A percentile compares a stretch with the other conserved stretches of the same genome.
Evolutionary conservation across 2,888 invertebrate species (phyloP).

Genomic region (Osmoderma eremita): DNA sequence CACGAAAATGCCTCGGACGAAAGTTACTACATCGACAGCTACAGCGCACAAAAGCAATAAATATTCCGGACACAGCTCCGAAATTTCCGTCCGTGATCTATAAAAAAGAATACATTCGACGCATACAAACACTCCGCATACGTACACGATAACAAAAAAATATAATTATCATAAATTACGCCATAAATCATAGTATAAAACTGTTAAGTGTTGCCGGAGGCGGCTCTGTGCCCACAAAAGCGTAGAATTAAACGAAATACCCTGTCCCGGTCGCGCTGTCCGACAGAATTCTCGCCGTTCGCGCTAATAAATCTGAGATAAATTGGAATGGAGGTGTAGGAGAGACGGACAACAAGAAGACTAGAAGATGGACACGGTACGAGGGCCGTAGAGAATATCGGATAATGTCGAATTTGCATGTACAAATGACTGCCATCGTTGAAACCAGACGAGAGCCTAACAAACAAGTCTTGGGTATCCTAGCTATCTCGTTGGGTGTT

Average conservation of each 20-base stretch:
- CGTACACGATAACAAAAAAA: background rate
- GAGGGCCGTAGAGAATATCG: conserved; percentile 14
- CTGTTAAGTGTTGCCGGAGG: conserved; percentile 31
- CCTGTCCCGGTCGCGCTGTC: conserved; percentile 9
- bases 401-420: conserved; percentile 33
- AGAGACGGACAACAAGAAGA: conserved; percentile 5
- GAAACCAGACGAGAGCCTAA: background rate
- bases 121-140: background rate
- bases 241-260: conserved; percentile 31
- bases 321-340: conserved; percentile 26
- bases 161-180: conserved; percentile 26
- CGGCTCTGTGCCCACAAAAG: conserved; percentile 24
- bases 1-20: conserved; percentile 11
- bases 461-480: conserved; percentile 16
- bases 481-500: conserved; percentile 11
- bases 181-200: conserved; percentile 32
- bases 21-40: conserved; percentile 13
- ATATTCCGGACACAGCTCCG: conserved; percentile 10
- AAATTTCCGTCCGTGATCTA: conserved; percentile 1
- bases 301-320: conserved; percentile 30
- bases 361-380: conserved; percentile 14
- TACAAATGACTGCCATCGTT: conserved; percentile 33
- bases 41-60: conserved; percentile 7
- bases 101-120: background rate
- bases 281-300: conserved; percentile 23